Base-by-base conservation (phyloP, 92 coral and sea anemone species). In the Blastomussa wellsi region DNA sequence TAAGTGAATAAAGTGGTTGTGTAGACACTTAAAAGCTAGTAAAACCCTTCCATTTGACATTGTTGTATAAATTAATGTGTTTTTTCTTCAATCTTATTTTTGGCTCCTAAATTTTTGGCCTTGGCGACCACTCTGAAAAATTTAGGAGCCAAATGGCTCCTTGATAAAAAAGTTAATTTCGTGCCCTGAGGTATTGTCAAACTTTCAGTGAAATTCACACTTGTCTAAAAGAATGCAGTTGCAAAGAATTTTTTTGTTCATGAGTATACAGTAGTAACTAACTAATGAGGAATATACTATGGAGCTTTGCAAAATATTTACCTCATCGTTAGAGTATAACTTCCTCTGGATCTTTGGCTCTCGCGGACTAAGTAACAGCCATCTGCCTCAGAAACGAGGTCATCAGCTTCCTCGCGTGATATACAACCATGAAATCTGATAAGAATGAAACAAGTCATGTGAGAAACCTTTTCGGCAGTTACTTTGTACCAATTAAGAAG, bases 361-460 rank as follows among this genome's bases (percentile, higher is more conserved):
- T 96, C 99, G 32, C 99, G 86, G 39, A 96, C 99, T 60, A 96
- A 89, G 85, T 96, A 96, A 82, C 98, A 89, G 2, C 99, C 99
- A 87, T 95, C 98, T 52, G 88, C 86, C 52, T 88, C 90, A 17
- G 91, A 82, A 1, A 96, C 99, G 36, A 96, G 86, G 4, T 86
- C 89, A 84, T 96, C 99, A 13, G 99, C 99, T 87, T 96, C 98
- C 59, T 96, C 97, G 12, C 99, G 98, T n/a, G 99, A 96, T 88
- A 96, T 93, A 19, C 92, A 90, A 0, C 99, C 98, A 90, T 96
- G 99, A 72, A 96, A 96, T 77, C 99, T 96, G 66, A n/a, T n/a
- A 41, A 39, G 16, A 29, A 26, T 14, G 26, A 1, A 82, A 28
- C 2, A n/a, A n/a, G n/a, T n/a, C n/a, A 47, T 15, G 42, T 17